These are phyloP conservation scores for Luscinia luscinia DNA, from an alignment of 2,797 vertebrate species.

Conservation along the genomic window DNA sequence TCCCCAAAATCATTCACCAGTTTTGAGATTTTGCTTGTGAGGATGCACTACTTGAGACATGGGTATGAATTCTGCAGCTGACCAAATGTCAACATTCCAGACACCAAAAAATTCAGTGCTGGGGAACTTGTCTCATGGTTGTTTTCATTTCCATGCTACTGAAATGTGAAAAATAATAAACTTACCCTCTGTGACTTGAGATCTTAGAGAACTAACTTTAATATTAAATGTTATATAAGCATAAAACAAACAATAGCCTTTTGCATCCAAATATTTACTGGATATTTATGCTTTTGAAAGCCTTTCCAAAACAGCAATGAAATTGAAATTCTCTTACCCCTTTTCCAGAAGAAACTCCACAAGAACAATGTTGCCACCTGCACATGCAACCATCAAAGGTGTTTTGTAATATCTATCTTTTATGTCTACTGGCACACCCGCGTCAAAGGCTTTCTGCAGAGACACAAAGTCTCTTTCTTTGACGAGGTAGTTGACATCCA, in stretches of 20 bases:
- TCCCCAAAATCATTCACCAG: not conserved
- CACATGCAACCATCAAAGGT: conserved; percentile 90
- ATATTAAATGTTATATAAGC: not conserved
- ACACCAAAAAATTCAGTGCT: not conserved
- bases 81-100: not conserved
- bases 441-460: conserved; percentile 85
- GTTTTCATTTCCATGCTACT: not conserved
- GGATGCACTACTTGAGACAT: not conserved
- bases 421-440: conserved; percentile 86
- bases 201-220: not conserved
- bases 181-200: not conserved
- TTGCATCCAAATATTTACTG: not conserved
- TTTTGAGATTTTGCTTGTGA: not conserved
- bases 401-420: conserved; percentile 91
- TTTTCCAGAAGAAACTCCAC: conserved; percentile 85
- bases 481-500: conserved; percentile 85
- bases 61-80: not conserved
- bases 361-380: conserved; percentile 82
- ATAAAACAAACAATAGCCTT: not conserved
- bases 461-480: conserved; percentile 86
- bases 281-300: not conserved
- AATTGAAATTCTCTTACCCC: conserved; percentile 78
- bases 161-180: not conserved
- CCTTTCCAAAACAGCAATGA: not conserved
- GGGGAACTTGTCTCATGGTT: not conserved